These are phyloP conservation scores for Lordiphosa fenestrarum DNA, from an alignment of 2,888 invertebrate genomes.

Conservation along the genomic window DNA sequence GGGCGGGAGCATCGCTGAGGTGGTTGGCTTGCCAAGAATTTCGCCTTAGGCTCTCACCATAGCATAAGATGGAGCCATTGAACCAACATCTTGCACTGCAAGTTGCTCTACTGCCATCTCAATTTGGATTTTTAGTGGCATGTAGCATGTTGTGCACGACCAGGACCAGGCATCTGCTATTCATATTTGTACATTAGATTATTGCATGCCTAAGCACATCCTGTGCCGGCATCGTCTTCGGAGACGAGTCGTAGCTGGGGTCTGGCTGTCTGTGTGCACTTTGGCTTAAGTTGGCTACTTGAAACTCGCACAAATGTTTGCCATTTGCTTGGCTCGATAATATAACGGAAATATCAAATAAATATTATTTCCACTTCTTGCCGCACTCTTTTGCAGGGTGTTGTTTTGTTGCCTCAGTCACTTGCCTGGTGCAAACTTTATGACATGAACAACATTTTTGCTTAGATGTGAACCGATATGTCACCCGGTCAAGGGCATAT, in stretches of 20 bases:
- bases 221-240: conserved; percentile 8
- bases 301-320: conserved; percentile 52
- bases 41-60: conserved; percentile 8
- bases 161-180: conserved; percentile 18
- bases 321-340: conserved; percentile 27
- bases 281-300: conserved; percentile 49
- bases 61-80: conserved; percentile 58
- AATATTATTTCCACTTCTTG: conserved; percentile 60
- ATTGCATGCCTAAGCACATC: conserved; percentile 70
- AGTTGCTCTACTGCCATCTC: conserved; percentile 29
- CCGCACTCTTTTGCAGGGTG: conserved; percentile 19
- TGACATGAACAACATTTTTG: conserved; percentile 19
- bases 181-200: conserved; percentile 75
- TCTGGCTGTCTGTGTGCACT: conserved; percentile 33
- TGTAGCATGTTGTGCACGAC: conserved; percentile 54
- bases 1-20: conserved; percentile 25
- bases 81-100: conserved; percentile 47
- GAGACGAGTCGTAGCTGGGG: background rate
- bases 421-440: conserved; percentile 15
- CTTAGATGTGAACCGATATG: conserved; percentile 24
- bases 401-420: conserved; percentile 15
- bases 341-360: conserved; percentile 66
- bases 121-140: conserved; percentile 58
- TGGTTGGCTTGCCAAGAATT: conserved; percentile 8
- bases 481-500: conserved; percentile 30